Percentiles rank a stretch among this genome's conserved stretches.
Conservation (phyloP, 1,140 invertebrate genomes). For the Idris sp. region DNA sequence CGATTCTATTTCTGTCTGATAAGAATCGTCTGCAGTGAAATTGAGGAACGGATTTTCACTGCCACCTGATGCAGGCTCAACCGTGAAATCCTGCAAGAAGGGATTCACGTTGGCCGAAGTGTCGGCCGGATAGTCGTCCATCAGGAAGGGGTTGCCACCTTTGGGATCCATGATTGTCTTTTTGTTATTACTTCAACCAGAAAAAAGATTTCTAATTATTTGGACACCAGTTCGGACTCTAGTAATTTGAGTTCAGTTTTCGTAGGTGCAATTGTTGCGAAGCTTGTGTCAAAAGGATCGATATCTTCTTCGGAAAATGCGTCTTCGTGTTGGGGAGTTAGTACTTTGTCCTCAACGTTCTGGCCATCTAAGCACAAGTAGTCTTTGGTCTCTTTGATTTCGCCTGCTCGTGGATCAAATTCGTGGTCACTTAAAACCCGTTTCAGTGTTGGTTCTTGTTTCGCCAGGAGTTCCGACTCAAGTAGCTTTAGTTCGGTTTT, state of each 20-base stretch:
- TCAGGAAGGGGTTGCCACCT: conserved; percentile 86
- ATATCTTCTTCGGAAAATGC: conserved; percentile 76
- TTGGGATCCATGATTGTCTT: conserved; percentile 80
- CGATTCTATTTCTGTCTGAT: conserved; percentile 69
- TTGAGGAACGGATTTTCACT: conserved; percentile 82
- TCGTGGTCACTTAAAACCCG: conserved; percentile 80
- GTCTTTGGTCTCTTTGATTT: conserved; percentile 64
- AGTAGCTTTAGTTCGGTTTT: conserved; percentile 86
- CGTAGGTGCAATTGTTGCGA: conserved; percentile 80
- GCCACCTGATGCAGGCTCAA: conserved; percentile 46
- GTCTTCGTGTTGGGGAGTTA: conserved; percentile 74
- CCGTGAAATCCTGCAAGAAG: conserved; percentile 82
- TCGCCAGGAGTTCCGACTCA: conserved; percentile 82
- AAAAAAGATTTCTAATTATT: conserved; percentile 38
- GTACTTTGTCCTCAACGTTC: conserved; percentile 70
- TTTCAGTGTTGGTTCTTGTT: conserved; percentile 45
- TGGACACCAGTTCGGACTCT: conserved; percentile 79
- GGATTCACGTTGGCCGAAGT: conserved; percentile 81
- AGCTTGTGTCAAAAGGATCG: conserved; percentile 85
- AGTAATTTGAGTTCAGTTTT: conserved; percentile 81
- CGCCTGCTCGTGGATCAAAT: conserved; percentile 75
- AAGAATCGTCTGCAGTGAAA: conserved; percentile 74
- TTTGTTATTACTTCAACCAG: conserved; percentile 12
- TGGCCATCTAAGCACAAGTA: conserved; percentile 69
- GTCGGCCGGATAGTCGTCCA: conserved; percentile 80